A percentile compares a stretch with the other conserved stretches of the same genome.
phyloP scores from a whole-genome alignment of 2,113 vertebrate species.

The Phaethon lepturus region DNA sequence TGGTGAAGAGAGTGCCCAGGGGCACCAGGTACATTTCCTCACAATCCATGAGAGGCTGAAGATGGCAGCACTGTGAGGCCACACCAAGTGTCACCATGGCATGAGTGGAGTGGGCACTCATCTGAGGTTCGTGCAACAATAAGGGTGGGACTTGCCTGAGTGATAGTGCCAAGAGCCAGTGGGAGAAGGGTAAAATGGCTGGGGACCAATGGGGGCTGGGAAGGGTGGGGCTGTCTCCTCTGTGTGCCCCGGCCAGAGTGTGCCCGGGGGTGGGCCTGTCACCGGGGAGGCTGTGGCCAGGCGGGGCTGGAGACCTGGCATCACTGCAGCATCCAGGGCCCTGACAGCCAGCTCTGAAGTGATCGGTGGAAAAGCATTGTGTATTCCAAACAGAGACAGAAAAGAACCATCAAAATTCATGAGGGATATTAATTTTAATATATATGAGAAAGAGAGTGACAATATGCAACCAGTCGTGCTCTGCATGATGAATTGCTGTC shows the following conservation, averaged over 20 bases:
- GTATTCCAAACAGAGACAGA: background rate
- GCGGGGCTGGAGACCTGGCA: rapidly evolving
- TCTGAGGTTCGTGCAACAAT: rapidly evolving
- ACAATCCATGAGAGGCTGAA: background rate
- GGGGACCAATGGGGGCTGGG: too few species aligned
- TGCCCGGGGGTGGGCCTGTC: too few species aligned
- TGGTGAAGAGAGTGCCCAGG: rapidly evolving
- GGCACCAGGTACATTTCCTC: too few species aligned
- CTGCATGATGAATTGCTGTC: background rate
- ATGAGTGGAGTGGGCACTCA: rapidly evolving
- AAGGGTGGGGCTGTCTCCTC: rapidly evolving
- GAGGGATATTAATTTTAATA: conserved; percentile 38
- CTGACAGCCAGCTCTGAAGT: background rate
- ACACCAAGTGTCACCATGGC: background rate
- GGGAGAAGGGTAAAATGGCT: background rate
- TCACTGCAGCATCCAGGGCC: rapidly evolving
- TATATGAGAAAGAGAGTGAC: background rate
- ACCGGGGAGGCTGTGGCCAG: too few species aligned
- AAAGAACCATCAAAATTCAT: conserved; percentile 26
- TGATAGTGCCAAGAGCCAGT: background rate
- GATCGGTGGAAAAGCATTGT: background rate
- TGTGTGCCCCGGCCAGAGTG: rapidly evolving
- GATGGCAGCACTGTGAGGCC: too few species aligned
- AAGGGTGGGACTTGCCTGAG: background rate
- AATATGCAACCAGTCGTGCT: background rate